Conservation (phyloP, 2,888 invertebrate genomes). For the Limnephilus rhombicus region DNA sequence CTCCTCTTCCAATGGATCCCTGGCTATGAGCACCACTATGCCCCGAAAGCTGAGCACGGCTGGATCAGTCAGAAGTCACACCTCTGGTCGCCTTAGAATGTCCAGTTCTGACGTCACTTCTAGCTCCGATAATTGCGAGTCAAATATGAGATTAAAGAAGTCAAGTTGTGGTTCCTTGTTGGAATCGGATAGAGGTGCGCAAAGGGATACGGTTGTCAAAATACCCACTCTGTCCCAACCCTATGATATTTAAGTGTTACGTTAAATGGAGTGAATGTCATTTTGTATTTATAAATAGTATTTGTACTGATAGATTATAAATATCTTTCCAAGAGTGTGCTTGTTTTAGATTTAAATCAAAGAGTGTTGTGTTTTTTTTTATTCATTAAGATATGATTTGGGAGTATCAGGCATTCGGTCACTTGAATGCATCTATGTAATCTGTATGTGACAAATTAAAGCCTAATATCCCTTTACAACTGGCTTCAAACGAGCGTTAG, state of each 20-base stretch:
- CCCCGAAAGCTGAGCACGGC: constrained; percentile 73
- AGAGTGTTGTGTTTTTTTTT: background rate
- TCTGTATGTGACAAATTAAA: background rate
- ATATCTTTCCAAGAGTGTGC: constrained; percentile 29
- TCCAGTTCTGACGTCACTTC: constrained; percentile 68
- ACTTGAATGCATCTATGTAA: background rate
- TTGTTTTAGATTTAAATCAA: constrained; percentile 23
- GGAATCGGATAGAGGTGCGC: constrained; percentile 69
- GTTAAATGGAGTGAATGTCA: constrained; percentile 31
- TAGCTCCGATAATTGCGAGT: constrained; percentile 75
- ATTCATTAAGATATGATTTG: constrained; percentile 7
- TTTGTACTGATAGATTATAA: constrained; percentile 44
- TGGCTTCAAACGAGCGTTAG: no score
- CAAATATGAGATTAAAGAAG: constrained; percentile 72
- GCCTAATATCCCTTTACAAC: background rate
- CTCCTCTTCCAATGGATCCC: constrained; percentile 75
- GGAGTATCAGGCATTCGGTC: background rate
- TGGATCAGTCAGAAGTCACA: constrained; percentile 68
- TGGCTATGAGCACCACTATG: constrained; percentile 74
- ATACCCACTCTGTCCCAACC: constrained; percentile 70
- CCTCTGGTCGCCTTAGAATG: constrained; percentile 64
- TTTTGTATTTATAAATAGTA: constrained; percentile 45
- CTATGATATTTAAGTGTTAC: constrained; percentile 60
- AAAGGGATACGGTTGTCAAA: constrained; percentile 75
- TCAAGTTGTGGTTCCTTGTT: constrained; percentile 75